A percentile compares a stretch with the other conserved stretches of the same genome.
phyloP scores from a whole-genome alignment of 2,797 vertebrate species.

The Percopsis omiscomaycus region DNA sequence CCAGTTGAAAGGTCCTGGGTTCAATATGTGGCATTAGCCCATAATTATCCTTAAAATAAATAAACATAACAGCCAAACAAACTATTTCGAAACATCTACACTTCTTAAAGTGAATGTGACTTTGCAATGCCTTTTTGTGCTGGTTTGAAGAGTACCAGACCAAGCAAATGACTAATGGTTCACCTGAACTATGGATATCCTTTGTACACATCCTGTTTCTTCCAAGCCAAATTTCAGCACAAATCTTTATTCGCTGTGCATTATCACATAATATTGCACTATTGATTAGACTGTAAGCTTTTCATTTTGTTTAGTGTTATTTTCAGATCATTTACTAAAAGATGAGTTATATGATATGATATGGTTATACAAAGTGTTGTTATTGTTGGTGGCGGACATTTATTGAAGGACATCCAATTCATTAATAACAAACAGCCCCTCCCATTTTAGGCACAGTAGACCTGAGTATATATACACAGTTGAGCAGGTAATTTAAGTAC shows the following conservation, averaged over 20 bases:
- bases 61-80: no score
- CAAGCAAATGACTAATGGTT: conserved; percentile 45
- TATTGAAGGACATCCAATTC: conserved; percentile 36
- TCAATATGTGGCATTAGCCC: no score
- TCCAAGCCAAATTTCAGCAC: conserved; percentile 22
- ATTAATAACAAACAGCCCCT: conserved; percentile 54
- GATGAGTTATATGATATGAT: conserved; percentile 21
- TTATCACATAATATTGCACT: not conserved
- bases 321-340: conserved; percentile 6
- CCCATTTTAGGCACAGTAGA: conserved; percentile 68
- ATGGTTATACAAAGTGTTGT: not conserved
- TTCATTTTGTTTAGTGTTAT: not conserved
- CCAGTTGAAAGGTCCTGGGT: no score
- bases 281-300: conserved; percentile 3
- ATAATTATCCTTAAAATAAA: no score
- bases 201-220: conserved; percentile 71
- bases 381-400: conserved; percentile 11
- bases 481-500: conserved; percentile 31
- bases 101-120: no score
- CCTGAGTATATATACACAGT: conserved; percentile 43
- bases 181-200: conserved; percentile 52
- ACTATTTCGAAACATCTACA: no score
- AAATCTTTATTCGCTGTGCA: not conserved
- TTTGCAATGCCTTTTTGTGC: conserved; percentile 11
- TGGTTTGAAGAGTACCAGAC: conserved; percentile 20